These are phyloP conservation scores for Actinemys pallida DNA, from an alignment of 2,113 vertebrate species.

Conservation along the genomic window DNA sequence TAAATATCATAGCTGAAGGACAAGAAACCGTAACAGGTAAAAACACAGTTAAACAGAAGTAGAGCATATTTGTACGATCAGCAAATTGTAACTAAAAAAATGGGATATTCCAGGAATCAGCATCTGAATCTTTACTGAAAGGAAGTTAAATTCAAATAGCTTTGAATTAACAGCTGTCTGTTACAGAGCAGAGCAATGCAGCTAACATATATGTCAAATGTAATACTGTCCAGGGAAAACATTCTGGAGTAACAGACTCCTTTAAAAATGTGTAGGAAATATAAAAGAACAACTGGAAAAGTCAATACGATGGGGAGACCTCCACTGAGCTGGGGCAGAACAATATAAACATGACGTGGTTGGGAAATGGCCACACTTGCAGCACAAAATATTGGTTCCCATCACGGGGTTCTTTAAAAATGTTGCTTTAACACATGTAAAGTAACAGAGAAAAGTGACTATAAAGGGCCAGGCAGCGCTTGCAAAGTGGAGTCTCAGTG, in stretches of 20 bases:
- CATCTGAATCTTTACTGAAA: neutral
- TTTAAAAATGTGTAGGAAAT: neutral
- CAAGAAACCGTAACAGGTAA: neutral
- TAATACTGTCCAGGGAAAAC: neutral
- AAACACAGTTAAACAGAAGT: neutral
- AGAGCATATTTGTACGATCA: neutral
- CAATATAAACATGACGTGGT: neutral
- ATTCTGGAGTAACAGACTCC: neutral
- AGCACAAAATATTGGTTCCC: neutral
- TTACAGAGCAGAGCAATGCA: neutral
- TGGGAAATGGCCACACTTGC: neutral
- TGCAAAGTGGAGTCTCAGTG: neutral
- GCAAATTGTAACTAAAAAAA: neutral
- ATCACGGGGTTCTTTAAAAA: neutral
- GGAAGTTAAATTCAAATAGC: neutral
- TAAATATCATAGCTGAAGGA: neutral
- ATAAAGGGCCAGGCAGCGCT: neutral
- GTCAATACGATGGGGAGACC: neutral
- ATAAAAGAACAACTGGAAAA: neutral
- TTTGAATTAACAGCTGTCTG: slow-evolving; percentile 14
- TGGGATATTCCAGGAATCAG: neutral
- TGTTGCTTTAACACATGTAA: neutral
- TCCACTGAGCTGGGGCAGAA: neutral
- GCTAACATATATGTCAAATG: slow-evolving; percentile 30
- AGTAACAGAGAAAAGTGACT: neutral